phyloP scores from a whole-genome alignment of 2,888 invertebrate species.

The Macaria notata region DNA sequence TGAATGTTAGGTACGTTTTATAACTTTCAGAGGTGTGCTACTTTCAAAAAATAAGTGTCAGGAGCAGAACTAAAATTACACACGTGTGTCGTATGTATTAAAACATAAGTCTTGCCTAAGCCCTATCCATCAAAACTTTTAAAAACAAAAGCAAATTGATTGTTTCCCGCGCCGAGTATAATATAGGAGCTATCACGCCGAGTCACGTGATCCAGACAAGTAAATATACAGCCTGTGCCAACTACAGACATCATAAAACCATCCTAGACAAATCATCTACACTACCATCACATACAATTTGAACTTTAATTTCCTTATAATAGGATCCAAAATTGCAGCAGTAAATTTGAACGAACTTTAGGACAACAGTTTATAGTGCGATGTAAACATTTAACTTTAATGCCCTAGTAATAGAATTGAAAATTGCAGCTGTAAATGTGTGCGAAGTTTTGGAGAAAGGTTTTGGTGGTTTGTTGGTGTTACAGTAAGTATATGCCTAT shows the following conservation, averaged over 20 bases:
- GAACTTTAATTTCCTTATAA: background rate
- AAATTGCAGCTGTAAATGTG: constrained; percentile 2
- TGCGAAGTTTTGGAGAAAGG: constrained; percentile 9
- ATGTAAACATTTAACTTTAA: constrained; percentile 7
- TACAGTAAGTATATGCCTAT: constrained; percentile 1
- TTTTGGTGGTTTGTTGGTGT: background rate
- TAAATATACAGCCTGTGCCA: constrained; percentile 9
- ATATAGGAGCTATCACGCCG: constrained; percentile 8
- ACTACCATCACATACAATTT: background rate
- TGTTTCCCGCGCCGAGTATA: constrained; percentile 1
- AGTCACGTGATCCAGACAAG: constrained; percentile 15
- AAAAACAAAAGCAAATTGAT: constrained; percentile 4
- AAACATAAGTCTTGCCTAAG: too few species aligned
- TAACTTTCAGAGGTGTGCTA: too few species aligned
- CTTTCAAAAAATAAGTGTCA: too few species aligned
- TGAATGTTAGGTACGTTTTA: too few species aligned
- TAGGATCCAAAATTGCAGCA: constrained; percentile 4
- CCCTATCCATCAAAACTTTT: too few species aligned
- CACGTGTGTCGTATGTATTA: too few species aligned
- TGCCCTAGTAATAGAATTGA: background rate
- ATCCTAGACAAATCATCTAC: constrained; percentile 16
- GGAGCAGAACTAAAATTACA: too few species aligned
- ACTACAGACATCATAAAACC: constrained; percentile 22
- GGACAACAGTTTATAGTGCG: constrained; percentile 1
- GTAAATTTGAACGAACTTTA: constrained; percentile 4